Conservation (phyloP, 2,797 vertebrate genomes). For the Parauchenoglanis punctatus region DNA sequence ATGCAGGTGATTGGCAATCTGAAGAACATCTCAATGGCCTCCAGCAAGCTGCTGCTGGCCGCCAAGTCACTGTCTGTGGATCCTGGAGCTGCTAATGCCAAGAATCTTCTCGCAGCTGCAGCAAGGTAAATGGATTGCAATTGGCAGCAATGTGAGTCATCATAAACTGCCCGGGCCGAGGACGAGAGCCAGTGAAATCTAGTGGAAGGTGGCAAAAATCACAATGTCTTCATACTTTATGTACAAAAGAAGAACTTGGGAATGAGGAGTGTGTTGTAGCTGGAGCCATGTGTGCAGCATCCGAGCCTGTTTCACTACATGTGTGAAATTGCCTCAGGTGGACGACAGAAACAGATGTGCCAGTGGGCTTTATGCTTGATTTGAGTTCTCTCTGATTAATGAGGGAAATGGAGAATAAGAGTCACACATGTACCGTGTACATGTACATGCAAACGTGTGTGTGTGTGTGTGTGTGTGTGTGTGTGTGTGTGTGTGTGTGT, state of each 20-base stretch:
- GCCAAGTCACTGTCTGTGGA: slow-evolving; percentile 98
- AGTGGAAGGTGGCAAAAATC: not conserved
- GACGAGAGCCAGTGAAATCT: slow-evolving; percentile 1
- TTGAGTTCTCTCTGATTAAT: slow-evolving; percentile 78
- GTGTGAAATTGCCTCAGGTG: slow-evolving; percentile 52
- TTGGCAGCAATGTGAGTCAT: slow-evolving; percentile 15
- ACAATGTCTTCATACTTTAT: not conserved
- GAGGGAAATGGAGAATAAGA: slow-evolving; percentile 72
- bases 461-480: not conserved
- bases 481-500: not conserved
- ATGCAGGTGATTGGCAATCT: slow-evolving; percentile 98
- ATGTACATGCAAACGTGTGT: no score
- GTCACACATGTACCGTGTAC: not conserved
- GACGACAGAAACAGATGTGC: slow-evolving; percentile 66
- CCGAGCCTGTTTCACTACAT: not conserved
- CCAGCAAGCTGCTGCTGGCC: slow-evolving; percentile 94
- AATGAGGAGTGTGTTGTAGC: not conserved
- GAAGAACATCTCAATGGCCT: slow-evolving; percentile 99
- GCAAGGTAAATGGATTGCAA: slow-evolving; percentile 82
- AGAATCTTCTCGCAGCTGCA: slow-evolving; percentile 95
- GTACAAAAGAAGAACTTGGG: not conserved
- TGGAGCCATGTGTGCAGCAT: not conserved
- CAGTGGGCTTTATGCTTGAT: slow-evolving; percentile 72
- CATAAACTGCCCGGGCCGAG: slow-evolving; percentile 21
- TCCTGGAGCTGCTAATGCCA: slow-evolving; percentile 96